Evolutionary conservation across 1,140 invertebrate species (phyloP).

Genomic region (Papilio machaon): DNA sequence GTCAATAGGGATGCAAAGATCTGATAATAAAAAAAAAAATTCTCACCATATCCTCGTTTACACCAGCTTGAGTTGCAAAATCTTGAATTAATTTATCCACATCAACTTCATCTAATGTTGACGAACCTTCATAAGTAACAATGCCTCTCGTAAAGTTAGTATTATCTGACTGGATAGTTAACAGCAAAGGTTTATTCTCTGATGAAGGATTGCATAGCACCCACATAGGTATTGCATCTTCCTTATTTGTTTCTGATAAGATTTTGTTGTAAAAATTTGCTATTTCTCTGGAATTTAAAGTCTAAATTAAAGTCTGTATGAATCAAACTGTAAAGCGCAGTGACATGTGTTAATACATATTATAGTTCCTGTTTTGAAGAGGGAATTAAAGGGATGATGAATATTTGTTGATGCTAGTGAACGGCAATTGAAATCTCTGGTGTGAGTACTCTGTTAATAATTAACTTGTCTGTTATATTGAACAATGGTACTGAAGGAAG

Average conservation of each 20-base stretch:
- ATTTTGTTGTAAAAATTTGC: constrained; percentile 69
- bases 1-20: neutral
- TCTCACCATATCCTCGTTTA: constrained; percentile 61
- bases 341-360: no score
- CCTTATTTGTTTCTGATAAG: constrained; percentile 46
- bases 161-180: constrained; percentile 69
- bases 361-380: no score
- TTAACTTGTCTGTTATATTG: no score
- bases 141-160: constrained; percentile 73
- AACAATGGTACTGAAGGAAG: no score
- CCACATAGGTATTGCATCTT: constrained; percentile 74
- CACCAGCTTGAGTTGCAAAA: constrained; percentile 57
- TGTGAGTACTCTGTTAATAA: no score
- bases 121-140: constrained; percentile 62
- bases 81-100: constrained; percentile 58
- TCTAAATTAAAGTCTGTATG: neutral
- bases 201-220: constrained; percentile 67
- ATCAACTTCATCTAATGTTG: constrained; percentile 65
- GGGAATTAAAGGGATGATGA: no score
- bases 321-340: neutral
- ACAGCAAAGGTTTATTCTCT: constrained; percentile 59
- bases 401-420: no score
- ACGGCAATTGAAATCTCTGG: no score
- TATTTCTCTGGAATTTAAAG: constrained; percentile 67
- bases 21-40: constrained; percentile 11